Evolutionary conservation across 2,797 vertebrate species (phyloP), one percentile per base, ranked within the genome.

Genomic region (Kryptolebias ocellatus): DNA sequence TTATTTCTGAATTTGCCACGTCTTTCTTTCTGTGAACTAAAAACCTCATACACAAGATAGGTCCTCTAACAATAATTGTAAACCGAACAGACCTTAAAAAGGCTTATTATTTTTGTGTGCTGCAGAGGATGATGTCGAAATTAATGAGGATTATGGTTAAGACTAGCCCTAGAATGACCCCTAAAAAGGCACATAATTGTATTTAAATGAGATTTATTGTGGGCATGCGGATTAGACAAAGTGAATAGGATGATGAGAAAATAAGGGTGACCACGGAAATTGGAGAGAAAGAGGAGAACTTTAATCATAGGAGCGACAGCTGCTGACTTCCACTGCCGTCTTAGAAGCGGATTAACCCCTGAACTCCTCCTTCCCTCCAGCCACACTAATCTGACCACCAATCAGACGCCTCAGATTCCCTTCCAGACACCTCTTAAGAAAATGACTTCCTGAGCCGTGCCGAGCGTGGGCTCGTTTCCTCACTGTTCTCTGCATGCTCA

Each of bases 341-440:
- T 72, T 79, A 78, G 81, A 73, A 88, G 78, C 70, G 77, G 92
- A 94, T 94, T 93, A 93, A 93, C 90, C 89, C 78, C 79, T 84
- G 83, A 89, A 80, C 84, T 56, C 29, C 52, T 47, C 64, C 56
- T 49, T 83, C 51, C 39, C 51, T 37, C 51, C 76, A 74, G 31
- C 67, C 76, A 11, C 65, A 61, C 85, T 92, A 91, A 92, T 90
- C 87, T 83, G 72, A 72, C 68, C 71, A 76, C 86, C 90, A 93
- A 90, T 92, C 86, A 76, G 81, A 83, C 20, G 18, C 67, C 67
- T 80, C 75, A 0, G 11, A 78, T 83, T 83, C 63, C 62, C 67
- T 70, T 60, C 69, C 74, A 29, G 52, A 84, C 80, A 86, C 79
- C 89, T 91, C 88, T 92, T 92, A 91, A 88, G 88, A 82, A 92